A percentile compares a stretch with the other conserved stretches of the same genome.
Conservation (phyloP, 2,113 vertebrate genomes). For the Cavia aperea region DNA sequence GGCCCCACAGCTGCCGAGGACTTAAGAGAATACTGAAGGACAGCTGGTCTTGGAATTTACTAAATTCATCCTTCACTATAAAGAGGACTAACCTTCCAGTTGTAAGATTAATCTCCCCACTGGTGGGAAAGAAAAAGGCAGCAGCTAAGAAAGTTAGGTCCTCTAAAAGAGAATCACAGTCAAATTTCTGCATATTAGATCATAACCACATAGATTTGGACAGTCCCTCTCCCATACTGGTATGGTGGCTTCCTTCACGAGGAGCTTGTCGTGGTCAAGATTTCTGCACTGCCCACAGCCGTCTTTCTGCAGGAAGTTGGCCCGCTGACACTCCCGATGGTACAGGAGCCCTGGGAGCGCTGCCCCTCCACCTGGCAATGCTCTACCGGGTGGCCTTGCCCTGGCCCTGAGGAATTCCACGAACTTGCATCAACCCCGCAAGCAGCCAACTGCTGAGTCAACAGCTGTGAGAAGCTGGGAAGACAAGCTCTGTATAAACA, state of each 20-base stretch:
- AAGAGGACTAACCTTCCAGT: background rate
- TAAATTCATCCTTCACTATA: background rate
- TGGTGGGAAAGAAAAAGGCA: background rate
- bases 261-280: background rate
- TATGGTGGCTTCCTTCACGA: background rate
- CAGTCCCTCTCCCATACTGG: background rate
- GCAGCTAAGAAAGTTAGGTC: background rate
- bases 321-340: background rate
- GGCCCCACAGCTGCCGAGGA: background rate
- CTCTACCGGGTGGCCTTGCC: background rate
- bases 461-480: background rate
- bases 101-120: background rate
- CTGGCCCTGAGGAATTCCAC: background rate
- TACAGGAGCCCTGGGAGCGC: background rate
- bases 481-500: background rate
- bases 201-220: background rate
- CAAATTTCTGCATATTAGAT: background rate
- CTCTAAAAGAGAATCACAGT: background rate
- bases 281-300: background rate
- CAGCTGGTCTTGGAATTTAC: background rate
- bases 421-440: background rate
- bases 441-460: background rate
- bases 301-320: background rate
- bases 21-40: background rate
- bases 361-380: background rate